These are phyloP conservation scores for Drosophila asahinai DNA, from an alignment of 1,140 invertebrate species.

Conservation along the genomic window DNA sequence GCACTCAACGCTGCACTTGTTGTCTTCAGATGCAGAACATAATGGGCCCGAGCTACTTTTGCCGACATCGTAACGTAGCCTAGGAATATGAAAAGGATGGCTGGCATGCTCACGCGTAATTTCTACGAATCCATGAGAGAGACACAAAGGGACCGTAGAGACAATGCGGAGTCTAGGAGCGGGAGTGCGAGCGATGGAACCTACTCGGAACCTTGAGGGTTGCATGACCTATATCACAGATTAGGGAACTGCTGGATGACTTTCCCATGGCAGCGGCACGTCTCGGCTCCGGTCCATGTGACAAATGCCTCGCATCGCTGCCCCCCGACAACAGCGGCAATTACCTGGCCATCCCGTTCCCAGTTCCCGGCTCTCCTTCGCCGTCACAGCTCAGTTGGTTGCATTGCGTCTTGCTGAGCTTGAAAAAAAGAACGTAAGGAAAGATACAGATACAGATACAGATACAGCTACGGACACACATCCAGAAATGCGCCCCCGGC, in stretches of 20 bases:
- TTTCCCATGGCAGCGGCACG: conserved; percentile 77
- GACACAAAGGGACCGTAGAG: conserved; percentile 52
- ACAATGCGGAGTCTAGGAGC: conserved; percentile 50
- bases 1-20: conserved; percentile 74
- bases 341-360: conserved; percentile 58
- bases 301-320: conserved; percentile 81
- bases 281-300: conserved; percentile 67
- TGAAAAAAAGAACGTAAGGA: conserved; percentile 21
- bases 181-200: conserved; percentile 26
- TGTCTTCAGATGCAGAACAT: conserved; percentile 46
- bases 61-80: conserved; percentile 5
- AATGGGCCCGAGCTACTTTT: conserved; percentile 51
- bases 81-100: conserved; percentile 27
- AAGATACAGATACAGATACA: conserved; percentile 3
- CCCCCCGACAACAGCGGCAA: conserved; percentile 67
- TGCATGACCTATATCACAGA: conserved; percentile 82
- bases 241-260: conserved; percentile 62
- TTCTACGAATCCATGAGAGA: conserved; percentile 64
- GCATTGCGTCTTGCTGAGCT: conserved; percentile 67
- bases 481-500: conserved; percentile 47
- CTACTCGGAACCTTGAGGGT: conserved; percentile 76
- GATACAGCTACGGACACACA: conserved; percentile 4
- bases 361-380: conserved; percentile 24
- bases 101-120: conserved; percentile 66
- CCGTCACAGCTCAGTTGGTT: conserved; percentile 78